These are phyloP conservation scores for Sylvia atricapilla DNA, from an alignment of 2,113 vertebrate species.

Conservation along the genomic window DNA sequence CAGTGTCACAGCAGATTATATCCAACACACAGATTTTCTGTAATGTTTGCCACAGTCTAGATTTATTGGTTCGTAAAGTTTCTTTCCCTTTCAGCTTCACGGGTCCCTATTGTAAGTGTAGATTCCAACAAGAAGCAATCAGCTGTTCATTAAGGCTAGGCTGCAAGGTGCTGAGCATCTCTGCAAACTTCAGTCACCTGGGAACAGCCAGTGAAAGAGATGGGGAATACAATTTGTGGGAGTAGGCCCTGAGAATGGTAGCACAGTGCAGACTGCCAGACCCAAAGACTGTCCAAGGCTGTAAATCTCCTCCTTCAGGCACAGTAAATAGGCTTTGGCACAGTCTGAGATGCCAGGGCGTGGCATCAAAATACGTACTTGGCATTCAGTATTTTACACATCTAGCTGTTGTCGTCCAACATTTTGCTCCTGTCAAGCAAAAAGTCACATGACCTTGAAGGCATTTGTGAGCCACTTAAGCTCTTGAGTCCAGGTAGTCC, in stretches of 20 bases:
- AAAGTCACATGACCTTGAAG: not conserved
- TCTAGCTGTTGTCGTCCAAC: not conserved
- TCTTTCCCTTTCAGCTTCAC: not conserved
- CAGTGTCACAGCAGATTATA: not conserved
- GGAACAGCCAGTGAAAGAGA: not conserved
- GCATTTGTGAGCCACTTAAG: not conserved
- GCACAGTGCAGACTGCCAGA: not conserved
- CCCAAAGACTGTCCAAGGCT: not conserved
- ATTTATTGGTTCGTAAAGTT: not conserved
- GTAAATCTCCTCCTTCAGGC: not conserved
- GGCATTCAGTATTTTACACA: not conserved
- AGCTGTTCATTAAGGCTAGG: not conserved
- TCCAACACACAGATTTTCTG: not conserved
- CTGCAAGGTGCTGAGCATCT: not conserved
- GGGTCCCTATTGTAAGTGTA: not conserved
- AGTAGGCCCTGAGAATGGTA: not conserved
- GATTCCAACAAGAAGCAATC: not conserved
- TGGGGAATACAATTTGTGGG: not conserved
- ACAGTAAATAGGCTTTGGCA: not conserved
- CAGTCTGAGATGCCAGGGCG: not conserved
- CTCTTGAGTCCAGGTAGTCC: not conserved
- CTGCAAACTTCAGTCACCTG: not conserved
- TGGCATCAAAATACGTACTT: not conserved
- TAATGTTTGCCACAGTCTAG: not conserved
- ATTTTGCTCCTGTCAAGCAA: not conserved